Evolutionary conservation across 1,140 invertebrate species (phyloP).

Genomic region (Harpegnathos saltator): DNA sequence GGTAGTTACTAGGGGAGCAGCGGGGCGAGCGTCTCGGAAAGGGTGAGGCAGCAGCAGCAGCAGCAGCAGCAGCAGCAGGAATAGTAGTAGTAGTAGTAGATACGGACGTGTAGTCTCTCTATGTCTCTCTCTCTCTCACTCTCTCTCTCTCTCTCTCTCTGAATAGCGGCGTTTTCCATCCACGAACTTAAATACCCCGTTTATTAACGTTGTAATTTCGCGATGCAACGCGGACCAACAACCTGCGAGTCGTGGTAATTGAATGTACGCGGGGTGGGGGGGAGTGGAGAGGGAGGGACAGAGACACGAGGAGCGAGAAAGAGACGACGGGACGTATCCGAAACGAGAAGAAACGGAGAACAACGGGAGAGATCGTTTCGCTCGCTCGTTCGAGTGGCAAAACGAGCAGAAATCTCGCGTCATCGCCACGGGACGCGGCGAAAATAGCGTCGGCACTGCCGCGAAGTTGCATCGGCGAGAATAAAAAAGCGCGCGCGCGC

Average conservation of each 20-base stretch:
- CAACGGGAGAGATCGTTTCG: too few species aligned
- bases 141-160: conserved; percentile 33
- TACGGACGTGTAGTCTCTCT: conserved; percentile 31
- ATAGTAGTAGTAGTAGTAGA: not conserved
- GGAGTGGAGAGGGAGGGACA: too few species aligned
- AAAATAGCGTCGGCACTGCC: too few species aligned
- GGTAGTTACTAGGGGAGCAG: conserved; percentile 34
- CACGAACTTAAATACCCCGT: conserved; percentile 46
- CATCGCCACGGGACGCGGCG: too few species aligned
- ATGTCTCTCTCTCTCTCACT: conserved; percentile 32
- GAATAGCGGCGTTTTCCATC: conserved; percentile 57
- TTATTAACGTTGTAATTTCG: conserved; percentile 63
- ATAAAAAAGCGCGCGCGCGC: too few species aligned
- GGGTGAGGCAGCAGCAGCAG: conserved; percentile 20
- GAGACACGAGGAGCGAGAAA: not conserved
- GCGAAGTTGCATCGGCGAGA: too few species aligned
- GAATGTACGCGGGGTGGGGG: too few species aligned
- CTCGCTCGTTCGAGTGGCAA: too few species aligned
- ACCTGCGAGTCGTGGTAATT: conserved; percentile 30
- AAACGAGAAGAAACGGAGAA: too few species aligned
- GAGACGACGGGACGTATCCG: not conserved
- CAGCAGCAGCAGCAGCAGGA: too few species aligned
- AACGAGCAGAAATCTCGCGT: too few species aligned
- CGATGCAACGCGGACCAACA: conserved; percentile 23
- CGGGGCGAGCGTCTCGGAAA: conserved; percentile 49